Base-by-base conservation (phyloP, 64 coral and sea anemone species). In the Cladopsammia gracilis region DNA sequence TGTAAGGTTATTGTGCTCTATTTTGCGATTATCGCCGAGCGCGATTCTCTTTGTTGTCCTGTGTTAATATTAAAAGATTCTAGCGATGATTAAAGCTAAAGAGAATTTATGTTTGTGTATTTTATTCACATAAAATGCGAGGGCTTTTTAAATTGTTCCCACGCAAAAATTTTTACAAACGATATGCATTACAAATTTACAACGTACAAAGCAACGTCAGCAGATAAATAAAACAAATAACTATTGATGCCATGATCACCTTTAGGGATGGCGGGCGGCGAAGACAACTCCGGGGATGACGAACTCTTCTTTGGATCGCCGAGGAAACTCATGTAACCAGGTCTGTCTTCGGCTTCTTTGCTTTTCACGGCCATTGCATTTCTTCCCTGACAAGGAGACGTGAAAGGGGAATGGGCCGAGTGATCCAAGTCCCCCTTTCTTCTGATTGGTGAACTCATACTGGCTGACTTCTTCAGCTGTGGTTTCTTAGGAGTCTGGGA, bases 271-370 rank as follows among this genome's bases (percentile, higher is more conserved):
- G 80, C 80, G 3, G 90, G 82, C 7, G 95, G 95, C 51, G 92
- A 97, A 12, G 88, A 87, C 19, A 97, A 44, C 46, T 97, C 95
- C 3, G 95, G 95, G 44, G 95, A 97, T 9, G 95, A 97, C 13
- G 95, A 84, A 25, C 95, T 94, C 65, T 94, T 97, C 48, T 87
- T 90, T 6, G 88, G 73, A 48, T 94, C 71, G 10, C 48, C 62
- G 12, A 89, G 6, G 42, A 73, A 53, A 6, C 10, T 47, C 60
- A 64, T 66, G 5, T 64, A 64, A 69, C 26, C 74, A 48, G 12
- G 80, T 18, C 80, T 67, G 42, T 75, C n/a, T n/a, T 58, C 89
- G 9, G 62, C 76, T 15, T 57, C 75, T 48, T 77, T 84, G 47
- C 89, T 74, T n/a, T 42, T 68, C 58, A 91, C n/a, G 5, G 43